Evolutionary conservation across 2,888 invertebrate species (phyloP).

Genomic region (Dexiosoma caninum): DNA sequence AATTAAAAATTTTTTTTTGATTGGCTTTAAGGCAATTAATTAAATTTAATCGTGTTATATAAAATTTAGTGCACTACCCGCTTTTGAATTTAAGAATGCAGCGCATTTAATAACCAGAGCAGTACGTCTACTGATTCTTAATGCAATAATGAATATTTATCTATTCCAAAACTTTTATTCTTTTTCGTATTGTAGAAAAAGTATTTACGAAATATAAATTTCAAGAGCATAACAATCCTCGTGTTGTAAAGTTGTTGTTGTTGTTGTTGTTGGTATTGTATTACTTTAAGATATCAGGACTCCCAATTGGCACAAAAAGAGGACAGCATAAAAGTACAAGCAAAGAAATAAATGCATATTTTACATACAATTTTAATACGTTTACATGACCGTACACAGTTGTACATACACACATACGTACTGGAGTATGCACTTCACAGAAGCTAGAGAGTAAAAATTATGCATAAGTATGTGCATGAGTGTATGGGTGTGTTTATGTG

Average conservation of each 20-base stretch:
- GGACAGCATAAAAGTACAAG: constrained; percentile 31
- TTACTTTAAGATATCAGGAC: constrained; percentile 58
- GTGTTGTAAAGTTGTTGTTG: constrained; percentile 7
- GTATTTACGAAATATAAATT: background rate
- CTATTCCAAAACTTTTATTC: too few species aligned
- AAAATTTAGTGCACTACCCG: too few species aligned
- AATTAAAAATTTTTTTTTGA: too few species aligned
- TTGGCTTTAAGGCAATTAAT: too few species aligned
- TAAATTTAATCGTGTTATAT: too few species aligned
- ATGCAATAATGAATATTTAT: too few species aligned
- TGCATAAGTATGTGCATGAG: background rate
- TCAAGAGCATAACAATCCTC: background rate
- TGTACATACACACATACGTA: background rate
- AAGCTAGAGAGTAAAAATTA: background rate
- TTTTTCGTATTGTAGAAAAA: too few species aligned
- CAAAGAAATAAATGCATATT: constrained; percentile 33
- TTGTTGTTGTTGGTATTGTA: too few species aligned
- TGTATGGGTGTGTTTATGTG: constrained; percentile 2
- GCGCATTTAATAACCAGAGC: too few species aligned
- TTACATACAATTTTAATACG: constrained; percentile 9
- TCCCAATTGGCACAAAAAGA: constrained; percentile 46
- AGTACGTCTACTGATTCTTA: too few species aligned
- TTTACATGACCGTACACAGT: background rate
- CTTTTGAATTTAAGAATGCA: too few species aligned
- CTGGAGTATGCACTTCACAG: background rate